Percentiles rank a stretch among this genome's conserved stretches.
phyloP scores from a whole-genome alignment of 2,888 invertebrate genomes.

The Diaphora mendica region DNA sequence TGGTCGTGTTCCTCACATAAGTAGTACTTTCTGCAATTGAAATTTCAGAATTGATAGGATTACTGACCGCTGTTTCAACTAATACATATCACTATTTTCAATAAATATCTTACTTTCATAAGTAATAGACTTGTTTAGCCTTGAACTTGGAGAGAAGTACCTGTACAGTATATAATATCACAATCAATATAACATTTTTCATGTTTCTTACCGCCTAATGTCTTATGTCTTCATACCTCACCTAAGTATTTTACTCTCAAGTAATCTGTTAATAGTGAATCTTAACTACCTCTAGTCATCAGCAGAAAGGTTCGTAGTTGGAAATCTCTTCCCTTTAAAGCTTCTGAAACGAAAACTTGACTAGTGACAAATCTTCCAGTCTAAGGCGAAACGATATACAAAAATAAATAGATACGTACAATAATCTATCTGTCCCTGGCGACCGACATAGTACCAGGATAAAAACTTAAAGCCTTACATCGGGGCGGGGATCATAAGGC shows the following conservation, averaged over 20 bases:
- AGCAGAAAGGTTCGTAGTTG: neutral
- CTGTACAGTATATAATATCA: no score
- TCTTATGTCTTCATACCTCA: neutral
- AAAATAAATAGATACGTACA: slow-evolving; percentile 44
- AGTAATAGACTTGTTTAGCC: no score
- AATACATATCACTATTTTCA: no score
- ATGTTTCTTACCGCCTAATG: neutral
- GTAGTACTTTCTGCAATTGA: no score
- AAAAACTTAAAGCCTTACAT: slow-evolving; percentile 70
- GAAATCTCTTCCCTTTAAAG: neutral
- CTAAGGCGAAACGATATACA: slow-evolving; percentile 1
- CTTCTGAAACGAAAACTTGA: neutral
- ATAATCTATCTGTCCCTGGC: slow-evolving; percentile 55
- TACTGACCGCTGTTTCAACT: no score
- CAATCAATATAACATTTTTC: neutral
- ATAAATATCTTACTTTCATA: no score
- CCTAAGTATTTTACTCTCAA: neutral
- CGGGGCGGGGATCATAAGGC: slow-evolving; percentile 79
- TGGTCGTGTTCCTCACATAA: no score
- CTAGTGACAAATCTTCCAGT: neutral
- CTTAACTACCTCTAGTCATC: neutral
- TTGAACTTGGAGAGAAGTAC: no score
- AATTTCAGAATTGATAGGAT: no score
- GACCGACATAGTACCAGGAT: slow-evolving; percentile 61
- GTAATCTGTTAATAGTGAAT: neutral